These are phyloP conservation scores for Cataglyphis livida DNA, from an alignment of 2,888 invertebrate genomes.

Conservation along the genomic window DNA sequence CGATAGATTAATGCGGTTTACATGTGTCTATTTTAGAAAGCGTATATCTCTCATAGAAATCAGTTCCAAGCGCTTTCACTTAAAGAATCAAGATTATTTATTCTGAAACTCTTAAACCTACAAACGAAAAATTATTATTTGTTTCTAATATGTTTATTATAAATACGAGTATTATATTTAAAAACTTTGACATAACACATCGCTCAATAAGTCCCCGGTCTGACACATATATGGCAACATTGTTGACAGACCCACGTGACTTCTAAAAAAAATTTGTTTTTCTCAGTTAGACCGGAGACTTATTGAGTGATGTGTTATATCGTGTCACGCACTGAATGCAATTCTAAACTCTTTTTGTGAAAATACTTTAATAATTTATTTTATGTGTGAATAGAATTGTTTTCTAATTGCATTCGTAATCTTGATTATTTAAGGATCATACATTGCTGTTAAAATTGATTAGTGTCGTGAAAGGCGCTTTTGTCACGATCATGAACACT, in stretches of 20 bases:
- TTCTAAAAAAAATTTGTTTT: no score
- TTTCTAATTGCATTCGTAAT: background rate
- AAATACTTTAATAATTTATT: background rate
- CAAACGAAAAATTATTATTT: background rate
- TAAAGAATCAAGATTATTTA: slow-evolving; percentile 14
- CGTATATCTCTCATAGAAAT: slow-evolving; percentile 16
- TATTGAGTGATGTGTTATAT: background rate
- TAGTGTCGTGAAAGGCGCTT: background rate
- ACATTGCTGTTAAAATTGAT: background rate
- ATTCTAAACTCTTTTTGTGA: background rate
- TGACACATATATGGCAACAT: no score
- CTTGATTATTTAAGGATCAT: background rate
- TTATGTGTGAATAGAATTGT: background rate
- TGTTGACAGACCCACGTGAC: no score
- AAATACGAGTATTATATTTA: background rate
- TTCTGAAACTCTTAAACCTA: background rate
- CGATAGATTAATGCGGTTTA: slow-evolving; percentile 36
- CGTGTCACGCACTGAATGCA: background rate
- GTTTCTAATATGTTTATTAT: background rate
- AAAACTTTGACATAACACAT: background rate
- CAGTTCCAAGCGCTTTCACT: background rate
- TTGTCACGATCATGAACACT: background rate
- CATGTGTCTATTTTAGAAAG: slow-evolving; percentile 8
- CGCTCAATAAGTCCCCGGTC: no score
- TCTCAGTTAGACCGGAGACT: no score